phyloP scores from a whole-genome alignment of 2,797 vertebrate genomes.

The Sphenodon punctatus region DNA sequence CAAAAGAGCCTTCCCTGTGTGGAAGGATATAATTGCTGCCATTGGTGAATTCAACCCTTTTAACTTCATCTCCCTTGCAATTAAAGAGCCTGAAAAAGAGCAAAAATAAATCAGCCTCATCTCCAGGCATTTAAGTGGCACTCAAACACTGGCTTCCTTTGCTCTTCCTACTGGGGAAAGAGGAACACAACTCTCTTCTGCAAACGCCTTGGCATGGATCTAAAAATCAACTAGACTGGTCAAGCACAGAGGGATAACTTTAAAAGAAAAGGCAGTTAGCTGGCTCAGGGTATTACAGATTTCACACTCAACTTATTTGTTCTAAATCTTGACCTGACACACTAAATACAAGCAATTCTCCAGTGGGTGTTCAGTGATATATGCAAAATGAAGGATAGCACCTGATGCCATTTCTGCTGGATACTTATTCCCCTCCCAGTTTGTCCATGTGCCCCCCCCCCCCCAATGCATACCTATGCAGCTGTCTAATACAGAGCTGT shows the following conservation, averaged over 20 bases:
- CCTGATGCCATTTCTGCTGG: background rate
- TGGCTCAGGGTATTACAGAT: background rate
- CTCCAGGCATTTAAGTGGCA: background rate
- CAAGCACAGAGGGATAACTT: background rate
- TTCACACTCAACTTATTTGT: background rate
- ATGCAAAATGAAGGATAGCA: background rate
- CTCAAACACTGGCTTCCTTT: background rate
- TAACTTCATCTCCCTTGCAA: slow-evolving; percentile 85
- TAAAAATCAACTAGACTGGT: background rate
- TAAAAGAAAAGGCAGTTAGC: background rate
- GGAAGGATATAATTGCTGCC: slow-evolving; percentile 85
- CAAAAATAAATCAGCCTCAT: background rate
- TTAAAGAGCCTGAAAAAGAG: slow-evolving; percentile 83
- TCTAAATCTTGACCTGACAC: background rate
- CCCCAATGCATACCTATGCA: no score
- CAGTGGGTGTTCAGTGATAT: background rate
- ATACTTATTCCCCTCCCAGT: background rate
- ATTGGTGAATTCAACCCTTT: slow-evolving; percentile 82
- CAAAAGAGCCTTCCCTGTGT: slow-evolving; percentile 90
- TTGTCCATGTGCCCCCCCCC: no score
- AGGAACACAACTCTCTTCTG: background rate
- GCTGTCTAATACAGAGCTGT: background rate
- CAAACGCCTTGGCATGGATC: background rate
- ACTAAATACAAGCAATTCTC: background rate
- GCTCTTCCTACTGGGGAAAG: background rate